Percentiles rank a stretch among this genome's conserved stretches.
Conservation (phyloP, 2,888 invertebrate genomes). For the Drosophila macrospina region DNA sequence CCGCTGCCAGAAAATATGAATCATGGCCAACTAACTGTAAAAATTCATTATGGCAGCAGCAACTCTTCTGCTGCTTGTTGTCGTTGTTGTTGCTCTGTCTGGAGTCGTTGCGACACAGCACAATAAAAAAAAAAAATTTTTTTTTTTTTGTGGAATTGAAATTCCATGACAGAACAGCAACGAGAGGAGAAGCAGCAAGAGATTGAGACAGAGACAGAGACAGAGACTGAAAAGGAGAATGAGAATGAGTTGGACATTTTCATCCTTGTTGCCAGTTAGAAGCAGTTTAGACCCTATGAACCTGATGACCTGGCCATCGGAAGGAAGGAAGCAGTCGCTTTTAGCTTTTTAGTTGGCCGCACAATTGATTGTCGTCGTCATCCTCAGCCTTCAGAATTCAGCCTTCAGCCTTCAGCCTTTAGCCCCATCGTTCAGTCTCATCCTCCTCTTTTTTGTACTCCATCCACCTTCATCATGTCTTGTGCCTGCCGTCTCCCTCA, state of each 20-base stretch:
- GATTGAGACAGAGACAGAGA: background rate
- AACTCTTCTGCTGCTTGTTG: background rate
- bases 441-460: background rate
- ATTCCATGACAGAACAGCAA: conserved; percentile 49
- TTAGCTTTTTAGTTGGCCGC: conserved; percentile 68
- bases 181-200: background rate
- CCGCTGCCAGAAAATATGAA: conserved; percentile 59
- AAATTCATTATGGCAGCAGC: conserved; percentile 60
- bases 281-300: conserved; percentile 15
- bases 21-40: conserved; percentile 74
- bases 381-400: conserved; percentile 3
- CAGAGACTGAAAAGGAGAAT: background rate
- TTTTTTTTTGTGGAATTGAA: conserved; percentile 60
- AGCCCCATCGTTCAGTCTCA: conserved; percentile 4
- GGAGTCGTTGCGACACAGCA: conserved; percentile 20
- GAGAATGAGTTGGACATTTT: conserved; percentile 25
- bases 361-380: conserved; percentile 62
- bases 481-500: background rate
- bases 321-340: conserved; percentile 45
- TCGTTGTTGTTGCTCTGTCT: conserved; percentile 18
- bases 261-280: conserved; percentile 19
- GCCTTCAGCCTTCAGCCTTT: background rate
- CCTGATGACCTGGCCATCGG: conserved; percentile 27
- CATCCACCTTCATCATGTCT: conserved; percentile 13
- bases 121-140: conserved; percentile 7